These are phyloP conservation scores for Calidris pygmaea DNA, from an alignment of 2,113 vertebrate species.

Conservation along the genomic window DNA sequence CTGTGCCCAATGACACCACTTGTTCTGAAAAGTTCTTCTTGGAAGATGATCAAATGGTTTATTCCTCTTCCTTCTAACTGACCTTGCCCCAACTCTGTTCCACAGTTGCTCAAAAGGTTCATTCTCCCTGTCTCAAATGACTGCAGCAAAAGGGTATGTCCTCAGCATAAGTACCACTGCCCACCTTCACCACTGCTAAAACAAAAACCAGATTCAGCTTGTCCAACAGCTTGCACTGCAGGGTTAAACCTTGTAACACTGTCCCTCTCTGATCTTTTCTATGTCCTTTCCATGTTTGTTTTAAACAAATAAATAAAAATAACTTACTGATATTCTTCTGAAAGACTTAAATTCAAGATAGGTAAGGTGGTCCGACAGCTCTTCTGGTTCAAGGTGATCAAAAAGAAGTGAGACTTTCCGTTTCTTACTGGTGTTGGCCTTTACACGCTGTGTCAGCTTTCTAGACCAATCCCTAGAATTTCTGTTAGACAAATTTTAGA, in stretches of 20 bases:
- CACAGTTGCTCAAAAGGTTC: background rate
- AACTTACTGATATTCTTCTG: slow-evolving; percentile 91
- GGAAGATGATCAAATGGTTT: background rate
- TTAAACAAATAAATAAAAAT: background rate
- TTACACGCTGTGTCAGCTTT: slow-evolving; percentile 92
- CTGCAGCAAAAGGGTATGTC: background rate
- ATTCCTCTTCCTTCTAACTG: background rate
- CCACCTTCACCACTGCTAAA: background rate
- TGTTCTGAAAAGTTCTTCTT: background rate
- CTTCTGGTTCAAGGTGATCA: slow-evolving; percentile 92
- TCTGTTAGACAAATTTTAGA: slow-evolving; percentile 69
- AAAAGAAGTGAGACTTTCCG: slow-evolving; percentile 95
- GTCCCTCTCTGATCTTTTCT: background rate
- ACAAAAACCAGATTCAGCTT: background rate
- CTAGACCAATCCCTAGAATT: slow-evolving; percentile 93
- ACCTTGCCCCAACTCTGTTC: background rate
- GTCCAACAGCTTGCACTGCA: background rate
- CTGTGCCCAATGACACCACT: background rate
- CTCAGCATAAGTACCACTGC: background rate
- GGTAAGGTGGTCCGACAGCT: slow-evolving; percentile 92
- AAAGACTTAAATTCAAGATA: slow-evolving; percentile 96
- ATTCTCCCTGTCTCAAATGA: background rate
- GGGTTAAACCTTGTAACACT: background rate
- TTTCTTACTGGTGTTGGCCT: slow-evolving; percentile 91
- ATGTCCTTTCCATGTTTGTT: background rate